These are phyloP conservation scores for Phataginus tricuspis DNA, from an alignment of 2,797 vertebrate genomes.

Conservation along the genomic window DNA sequence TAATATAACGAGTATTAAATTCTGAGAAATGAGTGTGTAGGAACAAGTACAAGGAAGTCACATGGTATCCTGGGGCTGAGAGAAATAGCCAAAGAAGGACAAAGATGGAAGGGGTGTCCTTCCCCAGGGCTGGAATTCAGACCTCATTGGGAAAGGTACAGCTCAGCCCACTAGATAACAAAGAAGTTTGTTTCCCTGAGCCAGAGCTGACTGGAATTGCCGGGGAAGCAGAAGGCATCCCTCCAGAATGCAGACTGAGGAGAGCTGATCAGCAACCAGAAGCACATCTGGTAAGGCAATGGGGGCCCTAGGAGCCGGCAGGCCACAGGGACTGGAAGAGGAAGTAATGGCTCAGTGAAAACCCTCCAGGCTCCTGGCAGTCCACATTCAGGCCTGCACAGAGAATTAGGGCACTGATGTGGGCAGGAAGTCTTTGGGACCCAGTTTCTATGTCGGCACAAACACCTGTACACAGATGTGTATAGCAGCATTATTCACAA, in stretches of 20 bases:
- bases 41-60: not conserved
- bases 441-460: not conserved
- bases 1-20: not conserved
- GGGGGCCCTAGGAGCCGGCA: not conserved
- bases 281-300: not conserved
- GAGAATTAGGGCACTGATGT: not conserved
- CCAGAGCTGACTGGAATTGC: not conserved
- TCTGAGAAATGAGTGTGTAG: not conserved
- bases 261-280: not conserved
- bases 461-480: not conserved
- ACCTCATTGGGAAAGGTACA: not conserved
- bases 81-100: not conserved
- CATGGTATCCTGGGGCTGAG: not conserved
- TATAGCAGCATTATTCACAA: not conserved
- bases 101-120: not conserved
- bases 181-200: not conserved
- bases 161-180: not conserved
- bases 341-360: not conserved
- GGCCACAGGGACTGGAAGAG: not conserved
- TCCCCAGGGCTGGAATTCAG: not conserved
- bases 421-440: not conserved
- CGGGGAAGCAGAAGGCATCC: not conserved
- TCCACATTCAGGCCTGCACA: not conserved
- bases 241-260: not conserved
- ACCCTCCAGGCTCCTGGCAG: not conserved